Conservation (phyloP, 2,797 vertebrate species). For the Sylvia borin region DNA sequence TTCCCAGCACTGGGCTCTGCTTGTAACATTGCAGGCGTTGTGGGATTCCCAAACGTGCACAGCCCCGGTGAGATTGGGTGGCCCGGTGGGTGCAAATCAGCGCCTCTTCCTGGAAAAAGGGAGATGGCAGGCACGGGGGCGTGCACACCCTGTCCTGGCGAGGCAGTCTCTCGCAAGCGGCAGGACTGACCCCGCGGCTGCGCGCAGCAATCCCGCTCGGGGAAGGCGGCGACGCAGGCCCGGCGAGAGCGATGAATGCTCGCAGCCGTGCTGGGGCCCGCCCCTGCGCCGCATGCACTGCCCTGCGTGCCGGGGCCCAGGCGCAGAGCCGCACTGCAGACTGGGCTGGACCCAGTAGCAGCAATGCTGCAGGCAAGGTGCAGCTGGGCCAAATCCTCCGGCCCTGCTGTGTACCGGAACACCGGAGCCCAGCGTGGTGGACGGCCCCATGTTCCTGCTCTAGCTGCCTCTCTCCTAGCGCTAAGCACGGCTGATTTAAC, state of each 20-base stretch:
- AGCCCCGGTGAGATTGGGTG: neutral
- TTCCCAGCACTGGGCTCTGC: neutral
- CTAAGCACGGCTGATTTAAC: neutral
- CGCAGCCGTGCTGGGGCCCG: neutral
- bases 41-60: rapidly evolving
- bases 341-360: rapidly evolving
- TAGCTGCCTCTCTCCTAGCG: neutral
- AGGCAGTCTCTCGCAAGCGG: rapidly evolving
- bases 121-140: rapidly evolving
- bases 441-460: rapidly evolving
- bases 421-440: rapidly evolving
- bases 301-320: neutral
- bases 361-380: neutral
- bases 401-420: neutral
- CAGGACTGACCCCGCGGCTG: rapidly evolving
- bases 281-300: neutral
- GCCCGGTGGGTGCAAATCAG: rapidly evolving
- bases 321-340: constrained; percentile 12
- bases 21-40: rapidly evolving
- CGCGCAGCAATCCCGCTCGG: rapidly evolving
- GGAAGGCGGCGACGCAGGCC: neutral
- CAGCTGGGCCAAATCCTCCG: neutral
- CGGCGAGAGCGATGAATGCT: rapidly evolving
- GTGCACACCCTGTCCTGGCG: rapidly evolving
- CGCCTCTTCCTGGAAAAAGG: rapidly evolving